Evolutionary conservation across 2,888 invertebrate genomes (phyloP).

Genomic region (Andrena marginata): DNA sequence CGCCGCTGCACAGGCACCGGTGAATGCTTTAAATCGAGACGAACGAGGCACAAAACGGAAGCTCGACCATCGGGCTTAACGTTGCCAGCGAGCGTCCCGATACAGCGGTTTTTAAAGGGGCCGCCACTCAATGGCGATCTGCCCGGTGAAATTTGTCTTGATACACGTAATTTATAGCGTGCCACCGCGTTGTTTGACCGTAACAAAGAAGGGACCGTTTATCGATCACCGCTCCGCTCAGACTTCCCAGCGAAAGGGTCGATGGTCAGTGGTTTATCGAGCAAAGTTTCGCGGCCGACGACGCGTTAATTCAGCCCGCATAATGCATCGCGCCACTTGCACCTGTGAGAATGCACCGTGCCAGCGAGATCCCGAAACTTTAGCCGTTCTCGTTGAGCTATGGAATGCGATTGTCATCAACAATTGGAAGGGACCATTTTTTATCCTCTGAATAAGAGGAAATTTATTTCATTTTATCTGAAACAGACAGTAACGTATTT

Average conservation of each 20-base stretch:
- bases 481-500: not conserved
- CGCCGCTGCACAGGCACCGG: not conserved
- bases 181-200: constrained; percentile 30
- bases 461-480: not conserved
- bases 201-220: constrained; percentile 24
- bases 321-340: constrained; percentile 45
- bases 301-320: constrained; percentile 48
- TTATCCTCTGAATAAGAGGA: not conserved
- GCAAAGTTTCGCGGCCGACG: constrained; percentile 34
- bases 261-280: constrained; percentile 51
- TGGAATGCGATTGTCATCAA: not conserved
- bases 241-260: constrained; percentile 33
- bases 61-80: constrained; percentile 16
- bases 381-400: not conserved
- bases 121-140: constrained; percentile 35
- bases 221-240: constrained; percentile 40
- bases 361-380: not conserved
- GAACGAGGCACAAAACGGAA: constrained; percentile 21
- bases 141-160: constrained; percentile 42
- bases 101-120: not conserved
- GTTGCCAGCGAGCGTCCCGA: constrained; percentile 10
- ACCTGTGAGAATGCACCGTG: not conserved
- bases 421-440: constrained; percentile 13
- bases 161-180: constrained; percentile 35
- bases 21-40: constrained; percentile 32